Evolutionary conservation across 1,140 invertebrate genomes (phyloP).

Genomic region (Nautilus pompilius): DNA sequence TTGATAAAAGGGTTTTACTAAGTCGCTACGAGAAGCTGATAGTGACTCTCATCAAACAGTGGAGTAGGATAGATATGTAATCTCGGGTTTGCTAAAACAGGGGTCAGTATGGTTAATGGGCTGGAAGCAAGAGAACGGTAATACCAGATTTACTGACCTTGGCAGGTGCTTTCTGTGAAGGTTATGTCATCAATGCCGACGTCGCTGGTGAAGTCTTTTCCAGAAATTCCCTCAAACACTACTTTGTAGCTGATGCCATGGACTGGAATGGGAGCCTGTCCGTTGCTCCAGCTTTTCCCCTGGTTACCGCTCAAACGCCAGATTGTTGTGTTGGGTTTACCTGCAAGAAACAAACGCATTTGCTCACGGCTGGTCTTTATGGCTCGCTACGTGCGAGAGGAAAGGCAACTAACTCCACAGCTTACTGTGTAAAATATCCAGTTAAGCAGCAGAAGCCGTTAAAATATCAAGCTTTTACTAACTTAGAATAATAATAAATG

Average conservation of each 20-base stretch:
- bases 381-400: not conserved
- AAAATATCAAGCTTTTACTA: too few relatives aligned
- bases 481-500: too few relatives aligned
- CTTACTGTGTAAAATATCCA: not conserved
- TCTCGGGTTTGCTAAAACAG: too few relatives aligned
- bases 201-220: not conserved
- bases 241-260: not conserved
- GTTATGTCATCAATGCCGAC: not conserved
- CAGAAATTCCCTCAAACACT: not conserved
- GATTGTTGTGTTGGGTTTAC: conserved; percentile 9
- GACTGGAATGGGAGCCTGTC: conserved; percentile 20
- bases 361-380: not conserved
- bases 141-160: too few relatives aligned
- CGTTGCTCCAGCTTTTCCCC: conserved; percentile 38
- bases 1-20: too few relatives aligned
- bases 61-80: too few relatives aligned
- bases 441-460: too few relatives aligned
- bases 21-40: too few relatives aligned
- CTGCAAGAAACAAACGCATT: not conserved
- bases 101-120: too few relatives aligned
- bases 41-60: too few relatives aligned
- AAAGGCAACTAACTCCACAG: not conserved
- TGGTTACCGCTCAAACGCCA: conserved; percentile 43
- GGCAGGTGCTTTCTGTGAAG: too few relatives aligned
- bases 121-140: too few relatives aligned